Percentiles rank a stretch among this genome's conserved stretches.
phyloP scores from a whole-genome alignment of 2,797 vertebrate genomes.

The Nothura maculosa region DNA sequence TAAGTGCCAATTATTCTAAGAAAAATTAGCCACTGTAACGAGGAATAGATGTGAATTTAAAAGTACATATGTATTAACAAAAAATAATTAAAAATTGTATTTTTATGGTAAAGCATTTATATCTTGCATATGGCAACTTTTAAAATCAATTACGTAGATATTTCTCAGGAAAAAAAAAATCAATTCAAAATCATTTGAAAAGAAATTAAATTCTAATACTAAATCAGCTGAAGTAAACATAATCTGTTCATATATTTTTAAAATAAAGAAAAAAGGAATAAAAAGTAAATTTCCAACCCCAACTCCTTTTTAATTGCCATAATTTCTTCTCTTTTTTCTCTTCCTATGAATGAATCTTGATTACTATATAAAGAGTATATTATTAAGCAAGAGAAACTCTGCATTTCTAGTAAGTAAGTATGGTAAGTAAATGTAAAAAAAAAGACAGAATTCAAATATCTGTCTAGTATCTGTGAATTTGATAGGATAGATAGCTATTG shows the following conservation, averaged over 20 bases:
- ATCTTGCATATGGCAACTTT: background rate
- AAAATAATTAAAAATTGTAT: background rate
- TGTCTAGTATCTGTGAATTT: background rate
- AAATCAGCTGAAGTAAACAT: background rate
- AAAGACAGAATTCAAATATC: background rate
- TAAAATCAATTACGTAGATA: background rate
- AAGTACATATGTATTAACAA: background rate
- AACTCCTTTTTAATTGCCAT: background rate
- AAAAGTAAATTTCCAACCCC: fast-evolving
- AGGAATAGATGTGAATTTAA: background rate
- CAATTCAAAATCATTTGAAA: background rate
- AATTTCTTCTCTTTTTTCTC: background rate
- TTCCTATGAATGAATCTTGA: background rate
- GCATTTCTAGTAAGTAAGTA: background rate
- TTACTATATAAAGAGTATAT: background rate
- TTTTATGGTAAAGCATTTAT: background rate
- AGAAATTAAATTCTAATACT: background rate
- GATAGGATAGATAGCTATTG: background rate
- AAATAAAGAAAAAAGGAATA: background rate
- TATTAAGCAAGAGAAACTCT: background rate
- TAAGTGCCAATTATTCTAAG: background rate
- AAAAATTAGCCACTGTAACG: background rate
- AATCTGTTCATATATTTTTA: background rate
- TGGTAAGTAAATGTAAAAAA: background rate
- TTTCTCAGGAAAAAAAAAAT: background rate